Conservation (phyloP, 2,113 vertebrate genomes). For the Tyto alba region DNA sequence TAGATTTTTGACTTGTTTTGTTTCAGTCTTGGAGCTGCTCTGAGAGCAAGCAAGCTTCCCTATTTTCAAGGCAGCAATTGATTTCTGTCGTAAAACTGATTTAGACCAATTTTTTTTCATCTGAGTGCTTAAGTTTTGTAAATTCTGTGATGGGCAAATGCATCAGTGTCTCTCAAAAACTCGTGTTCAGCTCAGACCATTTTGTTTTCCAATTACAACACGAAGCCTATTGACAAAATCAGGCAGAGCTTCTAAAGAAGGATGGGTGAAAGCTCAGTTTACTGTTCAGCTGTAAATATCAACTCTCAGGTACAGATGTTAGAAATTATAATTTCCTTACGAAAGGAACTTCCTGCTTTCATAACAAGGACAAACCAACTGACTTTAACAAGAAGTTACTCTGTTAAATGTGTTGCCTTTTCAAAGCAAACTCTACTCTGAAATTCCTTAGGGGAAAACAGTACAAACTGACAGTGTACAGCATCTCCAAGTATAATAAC, state of each 20-base stretch:
- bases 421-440: neutral
- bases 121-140: neutral
- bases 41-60: neutral
- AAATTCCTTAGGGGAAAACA: neutral
- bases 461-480: neutral
- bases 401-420: neutral
- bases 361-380: neutral
- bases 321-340: neutral
- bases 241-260: neutral
- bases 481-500: neutral
- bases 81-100: neutral
- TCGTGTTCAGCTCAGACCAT: neutral
- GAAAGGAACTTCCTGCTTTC: neutral
- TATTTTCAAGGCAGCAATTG: neutral
- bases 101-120: neutral
- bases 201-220: neutral
- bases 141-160: neutral
- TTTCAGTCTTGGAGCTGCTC: neutral
- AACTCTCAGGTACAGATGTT: neutral
- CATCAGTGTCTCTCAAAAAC: fast-evolving
- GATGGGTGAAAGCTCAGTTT: neutral
- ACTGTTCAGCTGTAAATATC: neutral
- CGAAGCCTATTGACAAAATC: neutral
- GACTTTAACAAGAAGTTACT: neutral
- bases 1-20: neutral